These are phyloP conservation scores for Ophiodon elongatus DNA, from an alignment of 2,113 vertebrate species.

Conservation along the genomic window DNA sequence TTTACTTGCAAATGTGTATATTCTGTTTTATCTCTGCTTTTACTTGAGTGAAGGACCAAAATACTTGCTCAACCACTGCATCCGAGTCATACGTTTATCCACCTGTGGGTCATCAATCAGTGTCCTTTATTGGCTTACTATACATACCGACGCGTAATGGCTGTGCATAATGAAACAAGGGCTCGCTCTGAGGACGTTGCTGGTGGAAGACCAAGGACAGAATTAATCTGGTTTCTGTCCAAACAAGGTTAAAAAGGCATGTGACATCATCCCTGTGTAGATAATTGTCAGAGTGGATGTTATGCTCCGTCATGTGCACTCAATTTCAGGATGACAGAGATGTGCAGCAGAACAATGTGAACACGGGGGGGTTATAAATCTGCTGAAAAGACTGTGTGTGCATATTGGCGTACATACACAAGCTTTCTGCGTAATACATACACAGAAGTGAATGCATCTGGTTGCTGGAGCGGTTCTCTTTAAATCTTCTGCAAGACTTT, in stretches of 20 bases:
- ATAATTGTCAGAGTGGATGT: slow-evolving; percentile 60
- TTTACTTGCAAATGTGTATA: background rate
- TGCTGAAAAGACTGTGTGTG: slow-evolving; percentile 10
- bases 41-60: background rate
- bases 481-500: slow-evolving; percentile 33
- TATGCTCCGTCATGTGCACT: slow-evolving; percentile 56
- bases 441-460: slow-evolving; percentile 43
- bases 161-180: slow-evolving; percentile 51
- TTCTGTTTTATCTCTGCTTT: background rate
- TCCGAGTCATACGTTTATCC: slow-evolving; percentile 38
- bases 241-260: slow-evolving; percentile 70
- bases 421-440: slow-evolving; percentile 29
- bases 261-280: slow-evolving; percentile 61
- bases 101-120: slow-evolving; percentile 22
- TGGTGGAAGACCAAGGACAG: slow-evolving; percentile 41
- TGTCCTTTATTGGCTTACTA: slow-evolving; percentile 35
- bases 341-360: slow-evolving; percentile 53
- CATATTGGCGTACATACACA: slow-evolving; percentile 25
- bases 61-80: background rate
- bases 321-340: slow-evolving; percentile 56
- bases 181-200: slow-evolving; percentile 40
- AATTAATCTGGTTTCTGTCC: slow-evolving; percentile 55
- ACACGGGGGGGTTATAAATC: slow-evolving; percentile 45
- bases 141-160: slow-evolving; percentile 9
- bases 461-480: slow-evolving; percentile 34